Conservation (phyloP, 2,113 vertebrate genomes). For the Bos indicus region DNA sequence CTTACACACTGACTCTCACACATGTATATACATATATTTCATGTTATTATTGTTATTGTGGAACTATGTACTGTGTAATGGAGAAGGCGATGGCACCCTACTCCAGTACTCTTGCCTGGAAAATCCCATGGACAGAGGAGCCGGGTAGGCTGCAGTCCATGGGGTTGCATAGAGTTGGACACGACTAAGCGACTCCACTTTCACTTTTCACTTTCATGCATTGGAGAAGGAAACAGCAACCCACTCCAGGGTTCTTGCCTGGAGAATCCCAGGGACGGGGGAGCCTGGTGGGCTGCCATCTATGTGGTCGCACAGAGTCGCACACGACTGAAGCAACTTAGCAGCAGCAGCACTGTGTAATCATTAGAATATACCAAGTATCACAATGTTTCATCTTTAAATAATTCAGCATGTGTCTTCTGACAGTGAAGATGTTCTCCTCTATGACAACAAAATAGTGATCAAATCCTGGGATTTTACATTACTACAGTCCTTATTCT, state of each 20-base stretch:
- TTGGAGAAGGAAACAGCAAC: no score
- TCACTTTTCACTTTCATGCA: no score
- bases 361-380: not conserved
- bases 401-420: not conserved
- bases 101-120: no score
- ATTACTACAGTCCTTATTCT: not conserved
- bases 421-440: not conserved
- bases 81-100: no score
- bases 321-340: no score
- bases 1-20: not conserved
- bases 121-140: no score
- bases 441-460: not conserved
- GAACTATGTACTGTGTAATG: not conserved
- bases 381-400: not conserved
- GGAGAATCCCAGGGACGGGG: no score
- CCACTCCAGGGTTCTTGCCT: no score
- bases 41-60: not conserved
- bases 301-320: fast-evolving
- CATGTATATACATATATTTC: not conserved
- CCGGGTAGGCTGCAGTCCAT: no score
- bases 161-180: no score
- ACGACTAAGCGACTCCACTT: fast-evolving
- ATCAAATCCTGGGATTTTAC: not conserved
- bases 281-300: no score
- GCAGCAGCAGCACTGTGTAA: not conserved